Evolutionary conservation across 2,797 vertebrate genomes (phyloP), one percentile per base, ranked within the genome.

Genomic region (Enteromius anoplus): DNA sequence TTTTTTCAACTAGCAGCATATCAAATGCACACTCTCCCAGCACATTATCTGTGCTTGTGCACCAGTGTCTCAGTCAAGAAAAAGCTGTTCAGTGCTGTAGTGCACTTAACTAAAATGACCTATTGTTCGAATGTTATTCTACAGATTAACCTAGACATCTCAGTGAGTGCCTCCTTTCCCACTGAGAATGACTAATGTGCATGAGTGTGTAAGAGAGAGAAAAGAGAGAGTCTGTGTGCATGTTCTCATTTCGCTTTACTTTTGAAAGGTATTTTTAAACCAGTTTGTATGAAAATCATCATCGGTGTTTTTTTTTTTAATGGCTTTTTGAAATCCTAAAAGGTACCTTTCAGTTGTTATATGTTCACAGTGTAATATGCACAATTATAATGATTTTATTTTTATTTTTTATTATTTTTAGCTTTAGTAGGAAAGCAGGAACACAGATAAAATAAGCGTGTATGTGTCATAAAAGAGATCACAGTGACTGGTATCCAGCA

Each of bases 91-190:
- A 71, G 40, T 55, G 32, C 53, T 71, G 34, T 42, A 80, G 51
- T 66, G 76, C 76, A 78, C 76, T 78, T 66, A 23, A 12, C 62
- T 78, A 78, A 78, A 78, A 78, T 51, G 29, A 66, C 62, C 76
- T 45, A 51, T 78, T 78, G 76, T 78, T 78, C 45, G 51, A 65
- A 23, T 66, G 75, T 64, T 77, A 77, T 77, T 64, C 58, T 77
- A 47, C 45, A 49, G 60, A 66, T 78, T 78, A 78, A 72, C 69
- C 55, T 91, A 89, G 85, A 87, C 85, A 78, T 87, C 53, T 82
- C 84, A 89, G 85, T 84, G 87, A 89, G 87, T 84, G 89, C 84
- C 85, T 85, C 78, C 85, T 82, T 65, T 66, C 69, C 64, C 64
- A 79, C 64, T 79, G 81, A 71, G 34, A 64, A 21, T 53, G 55